Percentiles rank a stretch among this genome's conserved stretches.
phyloP scores from a whole-genome alignment of 37 sponge, comb jelly and placozoan species.

The Chondrosia reniformis region DNA sequence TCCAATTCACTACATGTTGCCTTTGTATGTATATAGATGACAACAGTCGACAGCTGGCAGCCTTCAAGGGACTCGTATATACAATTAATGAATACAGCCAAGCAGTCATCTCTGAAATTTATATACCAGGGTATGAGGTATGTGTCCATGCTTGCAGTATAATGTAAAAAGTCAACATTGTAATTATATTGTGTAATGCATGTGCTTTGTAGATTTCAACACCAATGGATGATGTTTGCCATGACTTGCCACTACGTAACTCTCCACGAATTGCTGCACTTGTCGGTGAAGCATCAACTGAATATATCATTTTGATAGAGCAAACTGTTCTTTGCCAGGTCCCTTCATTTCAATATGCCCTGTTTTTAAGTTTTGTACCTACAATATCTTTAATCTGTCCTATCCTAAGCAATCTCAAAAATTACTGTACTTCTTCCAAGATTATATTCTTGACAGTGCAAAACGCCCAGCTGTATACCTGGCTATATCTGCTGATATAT shows the following conservation, averaged over 20 bases:
- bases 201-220: background rate
- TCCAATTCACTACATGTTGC: background rate
- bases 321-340: conserved; percentile 8
- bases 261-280: conserved; percentile 32
- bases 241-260: background rate
- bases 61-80: conserved; percentile 4
- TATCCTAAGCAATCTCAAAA: conserved; percentile 15
- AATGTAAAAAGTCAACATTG: background rate
- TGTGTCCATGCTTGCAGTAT: background rate
- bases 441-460: conserved; percentile 30
- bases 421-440: conserved; percentile 34
- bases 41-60: background rate
- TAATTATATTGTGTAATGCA: background rate
- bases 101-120: background rate
- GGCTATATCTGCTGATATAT: background rate
- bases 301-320: conserved; percentile 30
- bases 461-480: background rate
- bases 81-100: background rate
- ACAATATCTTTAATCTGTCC: conserved; percentile 41
- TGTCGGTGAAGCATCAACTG: background rate
- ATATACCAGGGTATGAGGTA: conserved; percentile 12
- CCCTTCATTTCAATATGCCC: conserved; percentile 12
- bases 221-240: background rate
- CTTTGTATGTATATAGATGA: conserved; percentile 12
- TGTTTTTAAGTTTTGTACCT: conserved; percentile 25